These are phyloP conservation scores for Anabacerthia variegaticeps DNA, from an alignment of 2,797 vertebrate species.

Conservation along the genomic window DNA sequence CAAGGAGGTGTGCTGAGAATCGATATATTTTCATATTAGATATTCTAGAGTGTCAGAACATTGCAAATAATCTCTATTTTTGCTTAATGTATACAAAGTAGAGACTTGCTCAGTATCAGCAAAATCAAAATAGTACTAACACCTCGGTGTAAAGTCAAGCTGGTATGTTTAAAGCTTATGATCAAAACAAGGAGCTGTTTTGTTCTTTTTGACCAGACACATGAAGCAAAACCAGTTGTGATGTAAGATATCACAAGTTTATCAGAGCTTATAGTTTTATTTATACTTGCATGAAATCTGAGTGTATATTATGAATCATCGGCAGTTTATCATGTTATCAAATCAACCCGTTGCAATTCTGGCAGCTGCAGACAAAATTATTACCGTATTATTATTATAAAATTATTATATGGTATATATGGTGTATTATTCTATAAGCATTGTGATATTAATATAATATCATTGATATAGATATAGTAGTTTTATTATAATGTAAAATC, in stretches of 20 bases:
- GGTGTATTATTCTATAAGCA: not conserved
- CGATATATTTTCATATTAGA: not conserved
- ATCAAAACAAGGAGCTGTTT: not conserved
- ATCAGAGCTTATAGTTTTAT: not conserved
- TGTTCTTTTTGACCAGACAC: not conserved
- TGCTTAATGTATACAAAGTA: not conserved
- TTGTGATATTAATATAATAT: not conserved
- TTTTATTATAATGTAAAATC: not conserved
- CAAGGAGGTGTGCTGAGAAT: not conserved
- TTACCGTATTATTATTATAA: not conserved
- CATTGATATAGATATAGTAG: not conserved
- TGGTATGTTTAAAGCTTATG: not conserved
- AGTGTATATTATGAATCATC: not conserved
- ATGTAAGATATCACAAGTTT: not conserved
- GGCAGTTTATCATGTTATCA: not conserved
- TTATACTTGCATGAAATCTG: not conserved
- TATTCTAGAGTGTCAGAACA: not conserved
- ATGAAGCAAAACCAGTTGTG: not conserved
- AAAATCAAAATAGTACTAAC: not conserved
- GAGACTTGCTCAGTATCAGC: not conserved
- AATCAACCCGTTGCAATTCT: not conserved
- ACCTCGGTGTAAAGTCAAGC: not conserved
- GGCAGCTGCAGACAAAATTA: not conserved
- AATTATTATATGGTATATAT: not conserved
- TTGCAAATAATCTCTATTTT: not conserved